phyloP scores from a whole-genome alignment of 2,888 invertebrate species.

The Trachelus iudaicus region DNA sequence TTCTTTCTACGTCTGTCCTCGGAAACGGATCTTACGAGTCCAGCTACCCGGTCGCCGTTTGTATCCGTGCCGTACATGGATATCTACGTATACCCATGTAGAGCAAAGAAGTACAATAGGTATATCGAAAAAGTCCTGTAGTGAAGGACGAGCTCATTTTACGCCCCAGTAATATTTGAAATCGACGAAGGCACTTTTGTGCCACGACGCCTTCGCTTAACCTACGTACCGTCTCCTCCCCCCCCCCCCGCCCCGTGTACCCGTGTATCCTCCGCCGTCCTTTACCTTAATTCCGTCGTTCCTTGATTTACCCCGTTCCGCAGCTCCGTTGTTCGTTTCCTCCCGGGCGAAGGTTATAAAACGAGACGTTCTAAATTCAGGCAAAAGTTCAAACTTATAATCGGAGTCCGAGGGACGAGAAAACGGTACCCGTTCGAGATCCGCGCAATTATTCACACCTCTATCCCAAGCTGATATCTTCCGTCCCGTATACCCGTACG shows the following conservation, averaged over 20 bases:
- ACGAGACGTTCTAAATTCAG: not conserved
- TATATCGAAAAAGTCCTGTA: not conserved
- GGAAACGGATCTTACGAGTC: not conserved
- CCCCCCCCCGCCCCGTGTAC: no score
- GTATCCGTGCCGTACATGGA: not conserved
- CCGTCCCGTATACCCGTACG: not conserved
- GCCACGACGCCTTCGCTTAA: not conserved
- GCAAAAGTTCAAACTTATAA: not conserved
- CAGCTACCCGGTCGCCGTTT: not conserved
- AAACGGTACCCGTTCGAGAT: not conserved
- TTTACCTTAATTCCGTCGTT: not conserved
- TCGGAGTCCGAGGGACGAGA: not conserved
- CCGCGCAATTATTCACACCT: not conserved
- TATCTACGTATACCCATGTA: not conserved
- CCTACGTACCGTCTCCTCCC: not conserved
- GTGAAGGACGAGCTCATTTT: slow-evolving; percentile 49
- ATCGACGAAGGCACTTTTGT: slow-evolving; percentile 29
- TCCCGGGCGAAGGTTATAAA: not conserved
- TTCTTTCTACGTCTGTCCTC: not conserved
- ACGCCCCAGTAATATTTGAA: slow-evolving; percentile 46
- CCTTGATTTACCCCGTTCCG: not conserved
- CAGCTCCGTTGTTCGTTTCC: not conserved
- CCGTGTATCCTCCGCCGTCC: not conserved
- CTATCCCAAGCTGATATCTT: not conserved
- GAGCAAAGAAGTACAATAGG: not conserved